Percentiles rank a stretch among this genome's conserved stretches.
These are phyloP conservation scores for Microchrysa polita DNA, from an alignment of 2,888 invertebrate species.

Conservation along the genomic window DNA sequence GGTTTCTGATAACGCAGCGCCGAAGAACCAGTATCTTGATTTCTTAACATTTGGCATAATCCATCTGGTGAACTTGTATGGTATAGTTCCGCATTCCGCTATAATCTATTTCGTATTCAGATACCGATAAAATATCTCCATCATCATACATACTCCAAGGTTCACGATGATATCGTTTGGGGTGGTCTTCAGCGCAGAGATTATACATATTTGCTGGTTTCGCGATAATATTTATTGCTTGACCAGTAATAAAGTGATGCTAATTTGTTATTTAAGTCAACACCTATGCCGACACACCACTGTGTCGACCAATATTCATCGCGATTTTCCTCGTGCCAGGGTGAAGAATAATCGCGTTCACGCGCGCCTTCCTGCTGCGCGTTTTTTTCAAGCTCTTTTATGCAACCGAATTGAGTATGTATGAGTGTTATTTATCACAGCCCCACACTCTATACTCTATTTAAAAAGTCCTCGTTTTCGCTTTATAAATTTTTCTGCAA, in stretches of 20 bases:
- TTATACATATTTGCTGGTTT: neutral
- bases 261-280: slow-evolving; percentile 1
- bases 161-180: neutral
- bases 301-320: too few relatives aligned
- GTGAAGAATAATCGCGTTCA: neutral
- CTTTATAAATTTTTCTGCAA: neutral
- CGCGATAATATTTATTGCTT: slow-evolving; percentile 7
- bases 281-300: too few relatives aligned
- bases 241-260: neutral
- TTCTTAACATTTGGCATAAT: too few relatives aligned
- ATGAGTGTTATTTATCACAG: slow-evolving; percentile 20
- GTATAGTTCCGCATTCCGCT: too few relatives aligned
- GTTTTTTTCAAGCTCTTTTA: neutral
- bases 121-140: too few relatives aligned
- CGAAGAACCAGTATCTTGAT: too few relatives aligned
- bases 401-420: too few relatives aligned
- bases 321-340: neutral
- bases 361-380: neutral
- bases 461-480: neutral
- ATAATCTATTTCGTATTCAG: too few relatives aligned
- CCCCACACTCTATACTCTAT: neutral
- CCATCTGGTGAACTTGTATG: too few relatives aligned
- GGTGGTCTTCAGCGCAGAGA: neutral
- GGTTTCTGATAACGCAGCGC: too few relatives aligned
- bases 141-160: neutral